Percentiles rank a stretch among this genome's conserved stretches.
phyloP scores from a whole-genome alignment of 2,113 vertebrate species.

The Xyrauchen texanus region DNA sequence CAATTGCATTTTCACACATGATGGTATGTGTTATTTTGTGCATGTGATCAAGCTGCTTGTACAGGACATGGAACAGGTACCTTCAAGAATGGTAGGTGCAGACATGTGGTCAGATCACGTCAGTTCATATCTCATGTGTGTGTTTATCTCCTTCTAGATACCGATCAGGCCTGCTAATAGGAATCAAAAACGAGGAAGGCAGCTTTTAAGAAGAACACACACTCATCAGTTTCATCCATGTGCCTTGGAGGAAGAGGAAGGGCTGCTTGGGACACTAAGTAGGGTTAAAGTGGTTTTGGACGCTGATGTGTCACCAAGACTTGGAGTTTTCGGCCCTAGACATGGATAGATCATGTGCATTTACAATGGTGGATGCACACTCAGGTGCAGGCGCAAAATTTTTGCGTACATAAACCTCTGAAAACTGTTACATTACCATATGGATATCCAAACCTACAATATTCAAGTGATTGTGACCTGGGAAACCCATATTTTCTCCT shows the following conservation, averaged over 20 bases:
- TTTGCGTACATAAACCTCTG: slow-evolving; percentile 28
- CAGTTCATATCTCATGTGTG: background rate
- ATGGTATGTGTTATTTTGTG: too few relatives aligned
- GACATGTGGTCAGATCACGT: too few relatives aligned
- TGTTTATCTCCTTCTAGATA: background rate
- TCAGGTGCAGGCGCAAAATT: background rate
- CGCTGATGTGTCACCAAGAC: slow-evolving; percentile 1
- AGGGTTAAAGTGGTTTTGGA: slow-evolving; percentile 40
- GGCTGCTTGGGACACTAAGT: slow-evolving; percentile 36
- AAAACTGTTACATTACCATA: background rate
- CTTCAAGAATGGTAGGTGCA: too few relatives aligned
- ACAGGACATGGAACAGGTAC: too few relatives aligned
- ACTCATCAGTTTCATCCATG: background rate
- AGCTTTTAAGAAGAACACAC: background rate
- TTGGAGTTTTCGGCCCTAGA: slow-evolving; percentile 3
- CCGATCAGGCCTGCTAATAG: background rate
- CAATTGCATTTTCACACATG: background rate
- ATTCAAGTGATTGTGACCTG: too few relatives aligned
- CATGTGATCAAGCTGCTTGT: too few relatives aligned
- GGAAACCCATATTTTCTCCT: too few relatives aligned
- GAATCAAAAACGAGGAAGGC: background rate
- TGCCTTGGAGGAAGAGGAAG: slow-evolving; percentile 20
- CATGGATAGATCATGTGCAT: background rate
- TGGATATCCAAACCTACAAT: background rate
- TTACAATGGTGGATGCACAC: background rate